Conservation (phyloP, 2,797 vertebrate species). For the Coilia nasus region DNA sequence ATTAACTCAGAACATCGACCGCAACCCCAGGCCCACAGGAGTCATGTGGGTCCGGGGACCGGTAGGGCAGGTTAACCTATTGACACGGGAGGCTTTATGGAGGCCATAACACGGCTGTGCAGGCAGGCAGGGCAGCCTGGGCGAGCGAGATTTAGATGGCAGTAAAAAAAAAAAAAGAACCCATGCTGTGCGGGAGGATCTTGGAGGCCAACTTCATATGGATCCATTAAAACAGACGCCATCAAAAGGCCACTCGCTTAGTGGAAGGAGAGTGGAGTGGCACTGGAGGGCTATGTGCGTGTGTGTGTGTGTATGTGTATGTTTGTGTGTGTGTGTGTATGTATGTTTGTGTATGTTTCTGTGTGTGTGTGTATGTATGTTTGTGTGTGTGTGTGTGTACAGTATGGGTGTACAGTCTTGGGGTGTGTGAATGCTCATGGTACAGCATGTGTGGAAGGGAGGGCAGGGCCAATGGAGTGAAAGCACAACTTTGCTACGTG, state of each 20-base stretch:
- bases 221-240: constrained; percentile 31
- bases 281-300: no score
- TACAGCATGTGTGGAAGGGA: not conserved
- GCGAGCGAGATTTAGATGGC: constrained; percentile 33
- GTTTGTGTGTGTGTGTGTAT: no score
- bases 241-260: constrained; percentile 2
- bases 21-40: not conserved
- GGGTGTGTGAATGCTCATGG: no score
- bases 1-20: not conserved
- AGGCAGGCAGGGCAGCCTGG: constrained; percentile 28
- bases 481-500: not conserved
- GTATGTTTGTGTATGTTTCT: no score
- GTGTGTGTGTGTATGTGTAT: no score
- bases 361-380: no score
- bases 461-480: not conserved
- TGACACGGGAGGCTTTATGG: constrained; percentile 41
- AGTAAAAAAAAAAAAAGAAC: not conserved
- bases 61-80: constrained; percentile 27
- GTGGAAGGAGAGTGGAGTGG: not conserved
- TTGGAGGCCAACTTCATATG: constrained; percentile 9
- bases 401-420: not conserved
- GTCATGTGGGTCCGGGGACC: not conserved
- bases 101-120: constrained; percentile 47
- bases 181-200: not conserved
- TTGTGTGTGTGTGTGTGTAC: not conserved